Percentiles rank a stretch among this genome's conserved stretches.
phyloP scores from a whole-genome alignment of 2,888 invertebrate genomes.

The Laspeyria flexula region DNA sequence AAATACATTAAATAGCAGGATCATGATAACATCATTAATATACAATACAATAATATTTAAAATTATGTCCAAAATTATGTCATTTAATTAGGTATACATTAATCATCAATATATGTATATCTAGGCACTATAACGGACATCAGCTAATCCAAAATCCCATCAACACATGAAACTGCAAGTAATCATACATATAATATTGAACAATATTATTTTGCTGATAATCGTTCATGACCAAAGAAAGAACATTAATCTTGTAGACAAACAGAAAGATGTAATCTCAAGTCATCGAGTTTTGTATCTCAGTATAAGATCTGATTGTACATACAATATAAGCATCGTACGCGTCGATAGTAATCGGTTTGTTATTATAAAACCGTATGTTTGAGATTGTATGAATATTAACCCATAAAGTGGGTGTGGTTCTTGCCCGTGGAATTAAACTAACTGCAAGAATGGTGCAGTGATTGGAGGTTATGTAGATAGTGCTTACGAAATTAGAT shows the following conservation, averaged over 20 bases:
- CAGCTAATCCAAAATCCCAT: neutral
- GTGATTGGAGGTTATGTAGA: neutral
- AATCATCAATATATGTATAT: too few species aligned
- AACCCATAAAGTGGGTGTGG: constrained; percentile 12
- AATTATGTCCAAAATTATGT: too few species aligned
- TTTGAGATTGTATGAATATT: constrained; percentile 12
- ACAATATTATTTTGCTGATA: constrained; percentile 38
- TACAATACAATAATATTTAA: too few species aligned
- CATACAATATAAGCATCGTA: constrained; percentile 44
- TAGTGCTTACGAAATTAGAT: neutral
- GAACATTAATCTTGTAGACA: constrained; percentile 62
- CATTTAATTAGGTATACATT: too few species aligned
- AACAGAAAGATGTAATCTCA: constrained; percentile 64
- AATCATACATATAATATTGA: constrained; percentile 32
- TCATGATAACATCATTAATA: too few species aligned
- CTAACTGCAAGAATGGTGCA: neutral
- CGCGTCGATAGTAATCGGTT: constrained; percentile 38
- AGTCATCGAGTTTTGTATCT: constrained; percentile 63
- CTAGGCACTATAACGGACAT: neutral
- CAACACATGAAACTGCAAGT: constrained; percentile 32
- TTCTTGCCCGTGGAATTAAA: neutral
- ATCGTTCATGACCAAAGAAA: constrained; percentile 36
- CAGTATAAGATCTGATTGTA: constrained; percentile 54
- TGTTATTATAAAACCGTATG: constrained; percentile 32
- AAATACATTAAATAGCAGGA: too few species aligned